A percentile compares a stretch with the other conserved stretches of the same genome.
These are phyloP conservation scores for Nezara viridula DNA, from an alignment of 2,888 invertebrate genomes.

Conservation along the genomic window DNA sequence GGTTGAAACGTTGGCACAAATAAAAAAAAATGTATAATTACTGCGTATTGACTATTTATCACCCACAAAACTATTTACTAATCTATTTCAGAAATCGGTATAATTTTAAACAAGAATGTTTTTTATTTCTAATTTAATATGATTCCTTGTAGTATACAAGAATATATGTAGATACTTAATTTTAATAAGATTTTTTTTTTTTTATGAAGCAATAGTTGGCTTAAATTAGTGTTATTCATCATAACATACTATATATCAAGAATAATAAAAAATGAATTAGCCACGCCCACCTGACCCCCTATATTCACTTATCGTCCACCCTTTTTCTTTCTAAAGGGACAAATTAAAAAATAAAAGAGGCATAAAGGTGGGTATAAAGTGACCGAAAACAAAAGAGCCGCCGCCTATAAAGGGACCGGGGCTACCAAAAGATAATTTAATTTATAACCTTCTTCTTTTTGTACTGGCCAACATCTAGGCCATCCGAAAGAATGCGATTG, in stretches of 20 bases:
- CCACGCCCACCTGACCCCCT: not conserved
- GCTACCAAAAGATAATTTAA: slow-evolving; percentile 38
- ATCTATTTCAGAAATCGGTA: too few relatives aligned
- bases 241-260: not conserved
- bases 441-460: slow-evolving; percentile 45
- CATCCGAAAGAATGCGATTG: slow-evolving; percentile 24
- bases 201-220: too few relatives aligned
- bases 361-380: slow-evolving; percentile 8
- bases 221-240: not conserved
- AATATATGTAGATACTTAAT: too few relatives aligned
- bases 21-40: too few relatives aligned
- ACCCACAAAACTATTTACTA: too few relatives aligned
- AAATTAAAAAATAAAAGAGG: slow-evolving; percentile 41
- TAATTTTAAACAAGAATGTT: too few relatives aligned
- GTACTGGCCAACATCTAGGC: not conserved
- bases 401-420: slow-evolving; percentile 37
- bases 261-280: not conserved
- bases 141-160: too few relatives aligned
- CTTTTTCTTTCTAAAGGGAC: not conserved
- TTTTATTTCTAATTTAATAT: too few relatives aligned
- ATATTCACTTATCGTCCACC: slow-evolving; percentile 15
- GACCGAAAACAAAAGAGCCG: slow-evolving; percentile 45
- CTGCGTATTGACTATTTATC: too few relatives aligned
- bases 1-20: too few relatives aligned
- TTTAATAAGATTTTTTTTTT: too few relatives aligned